These are phyloP conservation scores for Podabrus alpinus DNA, from an alignment of 2,888 invertebrate genomes.

Conservation along the genomic window DNA sequence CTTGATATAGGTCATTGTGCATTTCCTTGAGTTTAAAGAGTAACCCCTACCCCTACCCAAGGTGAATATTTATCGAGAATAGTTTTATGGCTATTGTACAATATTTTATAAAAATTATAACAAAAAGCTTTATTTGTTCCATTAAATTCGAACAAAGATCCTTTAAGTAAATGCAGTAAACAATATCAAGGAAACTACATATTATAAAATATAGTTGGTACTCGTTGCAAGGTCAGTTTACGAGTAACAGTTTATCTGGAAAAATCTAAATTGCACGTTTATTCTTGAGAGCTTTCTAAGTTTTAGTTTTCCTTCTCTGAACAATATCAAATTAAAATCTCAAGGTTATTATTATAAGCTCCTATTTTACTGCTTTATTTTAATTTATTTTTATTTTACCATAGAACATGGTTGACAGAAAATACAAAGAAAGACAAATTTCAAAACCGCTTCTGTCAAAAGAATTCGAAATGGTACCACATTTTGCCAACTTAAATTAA, in stretches of 20 bases:
- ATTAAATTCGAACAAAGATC: neutral
- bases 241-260: neutral
- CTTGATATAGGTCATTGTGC: slow-evolving; percentile 11
- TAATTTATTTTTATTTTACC: too few relatives aligned
- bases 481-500: neutral
- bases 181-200: neutral
- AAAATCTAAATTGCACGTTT: neutral
- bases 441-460: neutral
- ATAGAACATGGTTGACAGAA: neutral
- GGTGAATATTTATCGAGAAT: slow-evolving; percentile 9
- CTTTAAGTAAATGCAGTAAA: neutral
- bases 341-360: neutral
- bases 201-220: too few relatives aligned
- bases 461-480: neutral
- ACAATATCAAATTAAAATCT: neutral
- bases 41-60: neutral
- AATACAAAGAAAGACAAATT: neutral
- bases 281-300: neutral
- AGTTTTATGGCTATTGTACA: neutral
- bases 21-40: slow-evolving; percentile 3
- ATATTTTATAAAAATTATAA: slow-evolving; percentile 4
- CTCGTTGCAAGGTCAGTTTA: neutral
- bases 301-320: neutral
- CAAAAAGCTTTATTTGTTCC: neutral
- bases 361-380: neutral